These are phyloP conservation scores for Hetaerina titia DNA, from an alignment of 2,888 invertebrate genomes.

Conservation along the genomic window DNA sequence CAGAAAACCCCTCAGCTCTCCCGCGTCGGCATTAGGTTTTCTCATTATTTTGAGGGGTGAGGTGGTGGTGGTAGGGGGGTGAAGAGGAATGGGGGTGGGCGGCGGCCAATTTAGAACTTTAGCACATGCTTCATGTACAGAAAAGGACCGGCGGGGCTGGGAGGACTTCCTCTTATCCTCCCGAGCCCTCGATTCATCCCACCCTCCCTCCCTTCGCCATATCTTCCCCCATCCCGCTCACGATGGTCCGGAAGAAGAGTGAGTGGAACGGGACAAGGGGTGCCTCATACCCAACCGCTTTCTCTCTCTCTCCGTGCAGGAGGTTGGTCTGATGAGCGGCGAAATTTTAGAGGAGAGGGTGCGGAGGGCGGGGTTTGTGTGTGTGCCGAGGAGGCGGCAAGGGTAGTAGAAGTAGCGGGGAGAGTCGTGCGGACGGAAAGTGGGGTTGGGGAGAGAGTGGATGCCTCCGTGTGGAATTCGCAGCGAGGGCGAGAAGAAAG, in stretches of 20 bases:
- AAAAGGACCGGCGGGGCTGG: neutral
- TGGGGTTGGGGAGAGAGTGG: neutral
- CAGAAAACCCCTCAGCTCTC: neutral
- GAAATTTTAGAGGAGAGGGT: neutral
- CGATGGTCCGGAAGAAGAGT: neutral
- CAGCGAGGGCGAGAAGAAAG: neutral
- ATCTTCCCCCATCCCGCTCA: neutral
- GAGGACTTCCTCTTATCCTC: neutral
- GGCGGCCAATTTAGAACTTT: slow-evolving; percentile 42
- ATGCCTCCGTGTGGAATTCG: slow-evolving; percentile 23
- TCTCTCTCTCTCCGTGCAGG: neutral
- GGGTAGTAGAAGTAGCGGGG: neutral
- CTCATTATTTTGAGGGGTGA: slow-evolving; percentile 6
- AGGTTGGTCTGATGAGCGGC: slow-evolving; percentile 21
- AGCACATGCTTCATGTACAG: slow-evolving; percentile 42
- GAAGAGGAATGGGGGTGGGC: neutral
- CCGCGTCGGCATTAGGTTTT: slow-evolving; percentile 43
- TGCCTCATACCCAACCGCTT: neutral
- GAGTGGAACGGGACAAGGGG: neutral
- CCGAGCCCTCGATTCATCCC: neutral
- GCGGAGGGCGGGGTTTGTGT: neutral
- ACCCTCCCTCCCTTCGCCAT: neutral
- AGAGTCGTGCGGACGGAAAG: neutral
- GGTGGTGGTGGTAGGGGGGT: neutral
- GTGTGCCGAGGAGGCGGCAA: neutral